Conservation (phyloP, 2,113 vertebrate genomes). For the Heteronetta atricapilla region DNA sequence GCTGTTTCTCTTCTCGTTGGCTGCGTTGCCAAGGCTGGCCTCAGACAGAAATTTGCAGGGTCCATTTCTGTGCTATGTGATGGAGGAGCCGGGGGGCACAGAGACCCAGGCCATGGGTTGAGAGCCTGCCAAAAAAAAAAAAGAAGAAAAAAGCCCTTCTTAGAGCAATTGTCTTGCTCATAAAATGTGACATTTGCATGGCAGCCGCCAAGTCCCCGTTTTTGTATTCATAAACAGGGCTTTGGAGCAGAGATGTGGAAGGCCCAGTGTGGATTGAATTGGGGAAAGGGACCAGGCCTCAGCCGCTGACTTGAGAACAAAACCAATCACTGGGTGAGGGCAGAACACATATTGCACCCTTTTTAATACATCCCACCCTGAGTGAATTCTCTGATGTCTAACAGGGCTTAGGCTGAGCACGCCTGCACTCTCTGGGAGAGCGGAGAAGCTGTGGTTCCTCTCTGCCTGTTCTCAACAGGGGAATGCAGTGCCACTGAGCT, state of each 20-base stretch:
- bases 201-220: not conserved
- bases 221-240: conserved; percentile 25
- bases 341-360: not conserved
- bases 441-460: not conserved
- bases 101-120: not conserved
- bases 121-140: conserved; percentile 2
- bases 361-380: not conserved
- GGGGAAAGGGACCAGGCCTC: not conserved
- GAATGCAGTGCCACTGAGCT: not conserved
- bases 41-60: conserved; percentile 34
- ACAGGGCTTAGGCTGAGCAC: not conserved
- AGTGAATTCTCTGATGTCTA: conserved; percentile 20
- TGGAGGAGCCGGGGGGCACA: not conserved
- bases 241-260: conserved; percentile 34
- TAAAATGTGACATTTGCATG: conserved; percentile 26
- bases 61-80: conserved; percentile 11
- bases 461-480: not conserved
- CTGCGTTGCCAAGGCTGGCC: conserved; percentile 22
- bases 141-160: not conserved
- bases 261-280: not conserved
- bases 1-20: conserved; percentile 53
- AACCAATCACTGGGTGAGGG: not conserved
- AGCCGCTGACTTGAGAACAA: conserved; percentile 11
- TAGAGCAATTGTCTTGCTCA: not conserved
- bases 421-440: not conserved